Evolutionary conservation across 2,797 vertebrate genomes (phyloP), one percentile per base, ranked within the genome.

Genomic region (Picus viridis): DNA sequence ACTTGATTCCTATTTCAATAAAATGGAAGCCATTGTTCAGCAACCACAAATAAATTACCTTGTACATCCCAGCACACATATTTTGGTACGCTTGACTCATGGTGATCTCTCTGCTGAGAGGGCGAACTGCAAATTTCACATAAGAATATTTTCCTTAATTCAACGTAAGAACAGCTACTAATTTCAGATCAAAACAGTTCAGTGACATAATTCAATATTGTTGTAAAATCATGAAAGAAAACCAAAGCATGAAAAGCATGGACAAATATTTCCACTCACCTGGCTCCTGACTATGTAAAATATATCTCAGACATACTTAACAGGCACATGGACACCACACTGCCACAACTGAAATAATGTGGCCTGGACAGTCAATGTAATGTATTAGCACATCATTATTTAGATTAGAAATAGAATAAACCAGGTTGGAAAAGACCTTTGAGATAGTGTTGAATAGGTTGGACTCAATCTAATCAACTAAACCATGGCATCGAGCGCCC

Each of bases 11-110:
- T 13, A 8, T 5, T 54, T 63, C 12, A 27, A 65, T 76, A 77
- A 34, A n/a, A 7, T 0, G 3, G 12, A 85, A 74, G 6, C 20
- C 26, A 8, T 15, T 29, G 15, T 49, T 78, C 12, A 39, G 17
- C 16, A 78, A 78, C 45, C 27, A 69, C 22, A 71, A 82, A 75
- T 54, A 62, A 78, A 32, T 95, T 97, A 99, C 99, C 98, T 99
- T 99, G 96, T 99, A 99, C 99, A 99, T 99, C 90, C 99, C 99
- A 86, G 99, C 99, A 84, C 99, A 99, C 99, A 99, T 99, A 95
- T 99, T 99, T 98, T 99, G 99, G 97, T 99, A 99, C 0, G 99
- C 99, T 92, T 99, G 99, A 96, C 99, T 99, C 99, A 99, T 99
- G 49, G 99, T 99, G 90, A 99, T 99, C 96, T 99, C 99, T 96